phyloP scores from a whole-genome alignment of 2,113 vertebrate genomes.

The Lamprologus callipterus region DNA sequence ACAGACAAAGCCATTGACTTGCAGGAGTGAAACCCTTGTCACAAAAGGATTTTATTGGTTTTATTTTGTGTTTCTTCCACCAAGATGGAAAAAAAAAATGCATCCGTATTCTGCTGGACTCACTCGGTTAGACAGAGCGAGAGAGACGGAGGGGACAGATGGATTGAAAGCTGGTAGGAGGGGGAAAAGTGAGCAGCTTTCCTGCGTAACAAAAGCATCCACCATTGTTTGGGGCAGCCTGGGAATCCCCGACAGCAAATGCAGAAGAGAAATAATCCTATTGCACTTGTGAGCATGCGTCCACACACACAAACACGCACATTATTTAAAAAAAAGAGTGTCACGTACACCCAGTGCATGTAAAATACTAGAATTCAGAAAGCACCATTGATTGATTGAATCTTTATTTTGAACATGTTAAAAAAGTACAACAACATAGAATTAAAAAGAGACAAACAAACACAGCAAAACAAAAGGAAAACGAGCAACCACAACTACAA shows the following conservation, averaged over 20 bases:
- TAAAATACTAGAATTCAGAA: neutral
- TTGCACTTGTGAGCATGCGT: neutral
- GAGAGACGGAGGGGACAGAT: neutral
- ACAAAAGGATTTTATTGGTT: conserved; percentile 6
- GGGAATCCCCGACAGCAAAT: conserved; percentile 44
- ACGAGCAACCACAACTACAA: neutral
- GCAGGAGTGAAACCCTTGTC: neutral
- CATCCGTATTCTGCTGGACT: neutral
- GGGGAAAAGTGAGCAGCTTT: conserved; percentile 14
- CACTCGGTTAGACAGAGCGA: neutral
- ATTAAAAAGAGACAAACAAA: neutral
- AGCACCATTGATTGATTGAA: neutral
- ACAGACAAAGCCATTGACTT: neutral
- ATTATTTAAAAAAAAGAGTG: neutral
- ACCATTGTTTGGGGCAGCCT: conserved; percentile 24
- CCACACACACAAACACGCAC: neutral
- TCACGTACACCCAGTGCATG: neutral
- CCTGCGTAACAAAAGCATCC: conserved; percentile 28
- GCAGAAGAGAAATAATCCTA: conserved; percentile 13
- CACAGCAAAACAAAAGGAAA: neutral
- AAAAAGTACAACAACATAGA: neutral
- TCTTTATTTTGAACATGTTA: neutral
- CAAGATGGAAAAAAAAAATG: neutral
- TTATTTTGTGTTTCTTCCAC: neutral
- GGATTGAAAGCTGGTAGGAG: neutral